Evolutionary conservation across 2,113 vertebrate species (phyloP).

Genomic region (Clarias magur): DNA sequence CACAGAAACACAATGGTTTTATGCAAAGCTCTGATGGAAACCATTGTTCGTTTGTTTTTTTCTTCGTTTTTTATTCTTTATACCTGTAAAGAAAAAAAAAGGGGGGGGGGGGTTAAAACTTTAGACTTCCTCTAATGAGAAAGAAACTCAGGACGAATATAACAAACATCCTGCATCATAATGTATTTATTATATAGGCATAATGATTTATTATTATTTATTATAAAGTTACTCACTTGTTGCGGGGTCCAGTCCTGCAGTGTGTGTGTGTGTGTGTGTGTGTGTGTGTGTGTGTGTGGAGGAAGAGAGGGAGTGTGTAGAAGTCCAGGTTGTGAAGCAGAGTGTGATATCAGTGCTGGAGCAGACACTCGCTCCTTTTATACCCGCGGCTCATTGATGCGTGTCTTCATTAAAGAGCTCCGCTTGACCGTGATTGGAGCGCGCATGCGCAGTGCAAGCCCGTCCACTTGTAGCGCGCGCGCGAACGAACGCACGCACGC

Average conservation of each 20-base stretch:
- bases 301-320: background rate
- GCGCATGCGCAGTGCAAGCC: background rate
- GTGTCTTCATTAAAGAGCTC: background rate
- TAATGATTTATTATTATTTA: background rate
- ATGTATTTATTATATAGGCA: background rate
- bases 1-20: slow-evolving; percentile 65
- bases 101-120: too few species aligned
- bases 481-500: background rate
- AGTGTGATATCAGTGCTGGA: background rate
- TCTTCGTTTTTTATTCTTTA: slow-evolving; percentile 4
- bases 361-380: background rate
- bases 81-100: slow-evolving; percentile 60
- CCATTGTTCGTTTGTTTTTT: slow-evolving; percentile 57
- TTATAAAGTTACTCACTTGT: slow-evolving; percentile 17
- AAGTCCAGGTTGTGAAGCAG: background rate
- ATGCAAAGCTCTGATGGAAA: slow-evolving; percentile 65
- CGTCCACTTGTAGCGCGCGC: background rate
- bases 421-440: too few species aligned
- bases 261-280: background rate
- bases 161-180: background rate
- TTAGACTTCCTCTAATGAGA: background rate
- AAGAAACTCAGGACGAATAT: background rate
- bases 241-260: background rate
- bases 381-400: slow-evolving; percentile 4
- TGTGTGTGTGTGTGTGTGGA: background rate